Base-by-base conservation (phyloP, 2,797 vertebrate species). In the Podarcis siculus region DNA sequence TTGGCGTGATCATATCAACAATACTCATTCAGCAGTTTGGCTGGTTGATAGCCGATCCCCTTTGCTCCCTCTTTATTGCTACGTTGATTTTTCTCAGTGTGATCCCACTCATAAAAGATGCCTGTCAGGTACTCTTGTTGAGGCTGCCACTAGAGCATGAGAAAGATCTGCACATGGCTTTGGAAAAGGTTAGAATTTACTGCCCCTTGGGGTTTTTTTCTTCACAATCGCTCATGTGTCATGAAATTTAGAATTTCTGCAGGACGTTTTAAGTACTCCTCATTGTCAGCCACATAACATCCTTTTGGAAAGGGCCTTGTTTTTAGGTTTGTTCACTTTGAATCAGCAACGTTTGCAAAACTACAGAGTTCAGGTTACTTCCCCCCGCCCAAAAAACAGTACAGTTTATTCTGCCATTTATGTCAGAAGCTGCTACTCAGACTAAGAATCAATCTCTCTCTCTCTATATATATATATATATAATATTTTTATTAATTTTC, bases 11-110 rank as follows among this genome's bases (percentile, higher is more conserved):
- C 19, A 97, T 99, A 92, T 99, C 99, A 87, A 99, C 99, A 0
- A 92, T 99, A 96, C 98, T 99, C 90, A 99, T 99, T 96, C 98
- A 98, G 21, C 99, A 99, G 94, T 99, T 99, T 87, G 99, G 99
- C 91, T 99, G 99, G 99, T 95, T 99, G 89, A 98, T 99, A 66
- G 99, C 99, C 0, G 99, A 99, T 95, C 99, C 99, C 0, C 98
- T 99, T 86, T 99, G 99, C 95, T 99, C 99, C 67, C 98, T 99
- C 88, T 99, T 99, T 95, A 99, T 99, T 92, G 97, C 99, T 91
- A 95, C 97, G 3, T 95, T 99, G 92, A 99, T 99, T 95, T 99
- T 99, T 92, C 98, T 99, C 92, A 99, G 98, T 86, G 99, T 99
- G 95, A 97, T 99, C 85, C 99, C 99, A 85, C 96, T 99, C 79